These are phyloP conservation scores for Nasonia vitripennis DNA, from an alignment of 1,140 invertebrate genomes.

Conservation along the genomic window DNA sequence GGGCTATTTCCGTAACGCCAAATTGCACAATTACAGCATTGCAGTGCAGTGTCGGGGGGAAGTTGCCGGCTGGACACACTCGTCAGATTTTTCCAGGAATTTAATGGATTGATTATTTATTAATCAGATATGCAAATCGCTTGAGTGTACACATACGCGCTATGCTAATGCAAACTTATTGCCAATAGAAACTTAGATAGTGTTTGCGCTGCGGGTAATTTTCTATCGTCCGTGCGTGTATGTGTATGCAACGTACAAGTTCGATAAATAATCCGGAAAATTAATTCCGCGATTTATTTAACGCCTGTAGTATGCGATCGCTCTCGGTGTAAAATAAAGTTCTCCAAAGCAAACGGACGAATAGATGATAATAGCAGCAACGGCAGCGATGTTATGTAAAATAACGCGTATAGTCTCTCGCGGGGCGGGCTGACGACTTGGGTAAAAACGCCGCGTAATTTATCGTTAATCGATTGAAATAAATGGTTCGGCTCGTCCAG, in stretches of 20 bases:
- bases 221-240: background rate
- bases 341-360: background rate
- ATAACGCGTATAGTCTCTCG: background rate
- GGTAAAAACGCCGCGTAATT: background rate
- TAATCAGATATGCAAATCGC: background rate
- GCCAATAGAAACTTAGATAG: background rate
- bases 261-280: background rate
- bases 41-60: background rate
- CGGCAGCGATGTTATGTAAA: background rate
- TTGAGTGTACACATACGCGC: background rate
- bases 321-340: background rate
- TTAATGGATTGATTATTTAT: slow-evolving; percentile 1
- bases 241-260: background rate
- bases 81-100: background rate
- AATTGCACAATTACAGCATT: background rate
- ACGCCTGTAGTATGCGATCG: no score
- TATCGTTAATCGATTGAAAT: slow-evolving; percentile 38
- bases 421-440: background rate
- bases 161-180: background rate
- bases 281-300: background rate
- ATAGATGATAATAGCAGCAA: background rate
- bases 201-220: background rate
- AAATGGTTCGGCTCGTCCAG: slow-evolving; percentile 19
- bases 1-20: background rate
- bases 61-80: background rate